Base-by-base conservation (phyloP, 1,140 invertebrate species). In the Drosophila nigromelanica region DNA sequence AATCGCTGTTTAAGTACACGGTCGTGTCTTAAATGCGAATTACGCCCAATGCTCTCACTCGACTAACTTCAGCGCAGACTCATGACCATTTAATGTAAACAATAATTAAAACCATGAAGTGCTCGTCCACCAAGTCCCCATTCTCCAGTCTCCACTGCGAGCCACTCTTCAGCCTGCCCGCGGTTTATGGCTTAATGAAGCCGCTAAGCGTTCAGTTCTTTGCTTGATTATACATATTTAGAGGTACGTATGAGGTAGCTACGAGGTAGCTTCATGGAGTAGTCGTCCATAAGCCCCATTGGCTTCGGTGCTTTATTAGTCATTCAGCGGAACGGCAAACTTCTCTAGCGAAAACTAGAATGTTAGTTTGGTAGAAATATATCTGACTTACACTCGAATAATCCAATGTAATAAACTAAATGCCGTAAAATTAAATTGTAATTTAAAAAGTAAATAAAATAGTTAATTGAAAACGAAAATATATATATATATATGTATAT, bases 1-100 rank as follows among this genome's bases (percentile, higher is more conserved):
- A 87, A 87, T 87, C 82, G 83, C 79, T 74, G 79, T 87, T 87
- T 89, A 87, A 89, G 82, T 87, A 83, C 83, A 79, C 83, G 76
- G 82, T 75, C 52, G 66, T 76, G 76, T 79, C 82, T 83, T 76
- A 89, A 83, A 89, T 60, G 83, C 83, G 82, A 89, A 87, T 87
- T 87, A 87, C 82, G 82, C 83, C 82, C 82, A 89, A 89, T 89
- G 69, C 75, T 72, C 54, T 61, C 61, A 50, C 64, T 66, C 62
- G 48, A 37, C 62, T 37, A 30, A 33, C 69, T 69, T 48, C 27
- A 39, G 12, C 76, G n/a, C 76, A 72, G 79, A 89, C 82, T 79
- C 82, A 87, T 87, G 82, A 89, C 82, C 83, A 87, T 89, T 87
- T 87, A 87, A 87, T 87, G 82, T 89, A 87, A 87, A 87, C 82